Evolutionary conservation across 2,888 invertebrate genomes (phyloP), one percentile per base, ranked within the genome.

Genomic region (Ametastegia equiseti): DNA sequence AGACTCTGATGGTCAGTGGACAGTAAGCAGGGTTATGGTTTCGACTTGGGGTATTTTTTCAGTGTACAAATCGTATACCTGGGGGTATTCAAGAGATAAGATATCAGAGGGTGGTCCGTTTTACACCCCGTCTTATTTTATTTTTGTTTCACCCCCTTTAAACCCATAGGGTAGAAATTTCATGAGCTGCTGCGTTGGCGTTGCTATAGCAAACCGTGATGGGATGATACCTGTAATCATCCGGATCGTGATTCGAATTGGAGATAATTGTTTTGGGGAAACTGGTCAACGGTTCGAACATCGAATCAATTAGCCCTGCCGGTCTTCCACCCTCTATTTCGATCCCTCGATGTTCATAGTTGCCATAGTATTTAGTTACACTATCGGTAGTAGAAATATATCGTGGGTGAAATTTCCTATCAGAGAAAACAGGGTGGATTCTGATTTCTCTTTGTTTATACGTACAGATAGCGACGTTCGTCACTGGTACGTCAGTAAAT

Each of bases 61-160:
- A 30, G 60, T 60, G 27, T 30, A 60, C n/a, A n/a, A 60, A 60
- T 30, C 15, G 60, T 60, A n/a, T n/a, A n/a, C 60, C 60, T n/a
- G n/a, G n/a, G n/a, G 60, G 30, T 60, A 60, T 60, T 60, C 23
- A 30, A 60, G 60, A 60, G n/a, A n/a, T n/a, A 60, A 30, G 60
- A 30, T 27, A 11, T 54, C 54, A 23, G 6, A 60, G 60, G 60
- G 1, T 60, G 30, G 30, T 60, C 60, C 30, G 27, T 15, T 27
- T 60, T 30, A 60, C 30, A 30, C 15, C 30, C 15, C 3, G 13
- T 23, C 13, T 60, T 60, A 27, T n/a, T 19, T 54, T 23, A 3
- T 3, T 11, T 19, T 9, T 54, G 19, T 54, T 47, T 15, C 3
- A 42, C 54, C 7, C 1, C 54, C 2, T 23, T 7, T 54, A 54